Evolutionary conservation across 2,888 invertebrate genomes (phyloP).

Genomic region (Ochropleura plecta): DNA sequence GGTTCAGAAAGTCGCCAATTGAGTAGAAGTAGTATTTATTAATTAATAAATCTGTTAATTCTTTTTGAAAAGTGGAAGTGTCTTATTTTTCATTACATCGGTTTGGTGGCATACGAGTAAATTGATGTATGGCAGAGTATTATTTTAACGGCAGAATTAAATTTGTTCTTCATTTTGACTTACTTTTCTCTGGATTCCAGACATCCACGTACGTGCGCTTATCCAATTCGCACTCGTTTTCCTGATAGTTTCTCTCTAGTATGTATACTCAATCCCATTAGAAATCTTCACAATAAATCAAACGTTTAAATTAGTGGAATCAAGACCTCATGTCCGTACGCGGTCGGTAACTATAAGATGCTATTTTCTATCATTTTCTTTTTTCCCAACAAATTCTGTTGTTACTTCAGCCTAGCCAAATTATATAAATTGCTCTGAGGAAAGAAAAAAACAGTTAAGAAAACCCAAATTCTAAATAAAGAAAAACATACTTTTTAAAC

Average conservation of each 20-base stretch:
- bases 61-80: no score
- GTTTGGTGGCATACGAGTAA: background rate
- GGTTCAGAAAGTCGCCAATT: no score
- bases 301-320: background rate
- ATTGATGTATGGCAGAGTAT: background rate
- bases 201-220: background rate
- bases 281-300: background rate
- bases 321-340: background rate
- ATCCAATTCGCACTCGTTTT: background rate
- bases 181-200: background rate
- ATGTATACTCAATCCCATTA: background rate
- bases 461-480: background rate
- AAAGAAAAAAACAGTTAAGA: background rate
- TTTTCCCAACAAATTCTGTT: background rate
- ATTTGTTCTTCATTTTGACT: background rate
- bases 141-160: background rate
- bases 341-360: background rate
- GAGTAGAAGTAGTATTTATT: no score
- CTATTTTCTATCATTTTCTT: background rate
- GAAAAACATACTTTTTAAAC: background rate
- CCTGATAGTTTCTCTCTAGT: background rate
- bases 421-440: background rate
- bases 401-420: background rate
- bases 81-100: no score
- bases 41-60: no score